phyloP scores from a whole-genome alignment of 2,888 invertebrate species.

The Diloba caeruleocephala region DNA sequence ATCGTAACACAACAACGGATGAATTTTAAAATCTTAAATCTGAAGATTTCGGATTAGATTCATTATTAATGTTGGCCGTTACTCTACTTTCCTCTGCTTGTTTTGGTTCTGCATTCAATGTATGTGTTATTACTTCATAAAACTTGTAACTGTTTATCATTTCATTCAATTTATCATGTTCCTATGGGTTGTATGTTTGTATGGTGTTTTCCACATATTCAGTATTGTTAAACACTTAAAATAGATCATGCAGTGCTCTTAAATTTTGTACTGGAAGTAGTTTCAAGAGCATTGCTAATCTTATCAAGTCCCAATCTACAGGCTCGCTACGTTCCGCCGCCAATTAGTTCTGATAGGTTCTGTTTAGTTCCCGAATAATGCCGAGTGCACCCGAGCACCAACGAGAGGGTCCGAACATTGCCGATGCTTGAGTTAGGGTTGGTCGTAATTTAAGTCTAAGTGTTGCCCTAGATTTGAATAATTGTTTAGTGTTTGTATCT shows the following conservation, averaged over 20 bases:
- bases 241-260: slow-evolving; percentile 37
- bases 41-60: too few species aligned
- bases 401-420: slow-evolving; percentile 41
- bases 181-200: too few species aligned
- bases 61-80: too few species aligned
- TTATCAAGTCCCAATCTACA: slow-evolving; percentile 70
- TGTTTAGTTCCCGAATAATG: slow-evolving; percentile 61
- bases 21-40: too few species aligned
- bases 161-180: background rate
- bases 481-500: slow-evolving; percentile 42
- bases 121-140: slow-evolving; percentile 16
- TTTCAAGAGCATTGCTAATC: slow-evolving; percentile 63
- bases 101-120: slow-evolving; percentile 35
- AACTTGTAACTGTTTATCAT: slow-evolving; percentile 15
- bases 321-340: slow-evolving; percentile 65
- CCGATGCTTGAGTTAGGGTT: slow-evolving; percentile 43
- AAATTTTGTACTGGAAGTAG: slow-evolving; percentile 38
- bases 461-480: slow-evolving; percentile 40
- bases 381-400: slow-evolving; percentile 51
- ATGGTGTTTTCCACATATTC: background rate
- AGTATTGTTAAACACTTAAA: slow-evolving; percentile 30
- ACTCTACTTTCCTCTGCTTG: slow-evolving; percentile 27
- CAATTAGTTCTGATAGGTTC: slow-evolving; percentile 76
- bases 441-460: slow-evolving; percentile 40
- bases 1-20: too few species aligned